Percentiles rank a stretch among this genome's conserved stretches.
Conservation (phyloP, 2,797 vertebrate species). For the Coregonus sp. region DNA sequence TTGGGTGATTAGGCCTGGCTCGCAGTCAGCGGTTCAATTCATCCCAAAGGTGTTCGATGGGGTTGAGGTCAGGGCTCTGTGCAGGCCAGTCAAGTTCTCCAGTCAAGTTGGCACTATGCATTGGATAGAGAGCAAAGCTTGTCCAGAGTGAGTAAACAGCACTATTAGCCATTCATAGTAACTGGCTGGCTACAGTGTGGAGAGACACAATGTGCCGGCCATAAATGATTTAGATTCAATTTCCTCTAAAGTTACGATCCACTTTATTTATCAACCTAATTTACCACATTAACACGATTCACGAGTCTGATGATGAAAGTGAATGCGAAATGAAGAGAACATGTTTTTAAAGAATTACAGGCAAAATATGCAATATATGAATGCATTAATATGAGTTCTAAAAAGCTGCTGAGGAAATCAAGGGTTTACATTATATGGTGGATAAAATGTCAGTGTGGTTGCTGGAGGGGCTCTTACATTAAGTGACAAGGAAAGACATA, state of each 20-base stretch:
- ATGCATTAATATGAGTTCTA: no score
- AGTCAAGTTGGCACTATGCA: no score
- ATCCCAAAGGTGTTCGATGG: no score
- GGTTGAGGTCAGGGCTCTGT: no score
- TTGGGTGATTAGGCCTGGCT: no score
- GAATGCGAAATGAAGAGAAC: not conserved
- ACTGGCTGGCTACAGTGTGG: not conserved
- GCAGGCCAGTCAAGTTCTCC: no score
- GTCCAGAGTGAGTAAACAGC: not conserved
- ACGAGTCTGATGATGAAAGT: slow-evolving; percentile 2
- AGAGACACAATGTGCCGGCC: not conserved
- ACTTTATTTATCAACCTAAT: slow-evolving; percentile 22
- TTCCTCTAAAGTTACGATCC: slow-evolving; percentile 4
- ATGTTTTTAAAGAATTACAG: slow-evolving; percentile 38
- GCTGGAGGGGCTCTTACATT: slow-evolving; percentile 6
- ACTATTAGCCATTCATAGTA: slow-evolving; percentile 8
- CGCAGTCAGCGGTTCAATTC: no score
- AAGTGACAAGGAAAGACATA: slow-evolving; percentile 10
- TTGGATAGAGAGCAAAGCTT: slow-evolving; percentile 9
- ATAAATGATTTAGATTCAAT: slow-evolving; percentile 8
- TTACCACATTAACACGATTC: not conserved
- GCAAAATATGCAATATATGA: not conserved
- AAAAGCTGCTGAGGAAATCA: not conserved
- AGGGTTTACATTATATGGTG: not conserved
- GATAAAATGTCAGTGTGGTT: not conserved